Evolutionary conservation across 2,888 invertebrate genomes (phyloP), one percentile per base, ranked within the genome.

Genomic region (Mythimna loreyi): DNA sequence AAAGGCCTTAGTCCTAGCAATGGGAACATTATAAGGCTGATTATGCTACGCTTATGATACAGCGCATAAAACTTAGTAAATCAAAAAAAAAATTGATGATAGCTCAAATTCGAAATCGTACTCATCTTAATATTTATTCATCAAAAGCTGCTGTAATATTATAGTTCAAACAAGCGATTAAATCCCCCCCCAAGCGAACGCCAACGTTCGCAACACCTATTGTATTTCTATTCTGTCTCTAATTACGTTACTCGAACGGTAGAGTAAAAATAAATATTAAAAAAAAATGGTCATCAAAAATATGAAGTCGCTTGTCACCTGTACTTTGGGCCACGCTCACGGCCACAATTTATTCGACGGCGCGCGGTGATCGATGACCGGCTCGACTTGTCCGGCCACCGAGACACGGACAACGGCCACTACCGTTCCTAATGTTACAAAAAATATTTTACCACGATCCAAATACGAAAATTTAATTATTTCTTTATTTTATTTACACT

Each of bases 281-380:
- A 49, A 49, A 23, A 49, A 49, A 49, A 25, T 16, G 8, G 7
- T 19, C 13, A 21, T 21, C 9, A 23, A 25, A 52, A 45, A 28
- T 28, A 25, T 16, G 13, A 23, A 49, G 0, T 47, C 82, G 80
- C 75, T 75, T 13, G n/a, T 59, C 30, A 16, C 40, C 13, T 8
- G 8, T 58, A 21, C 36, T 84, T 90, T 87, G 87, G 78, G 62
- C 88, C 91, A 88, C 73, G 78, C 83, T 58, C 64, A 49, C 63
- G 77, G 78, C 70, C 85, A 85, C 90, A 92, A 95, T 95, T 95
- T 95, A 94, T 95, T 91, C 90, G 92, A 91, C 91, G 91, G 91
- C 85, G 86, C 85, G 86, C 89, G 85, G 93, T 95, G 95, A 95
- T 95, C 94, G 95, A 95, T 95, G 93, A 89, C 90, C 91, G 87